Conservation (phyloP, 2,888 invertebrate species). For the Drosophila lacicola region DNA sequence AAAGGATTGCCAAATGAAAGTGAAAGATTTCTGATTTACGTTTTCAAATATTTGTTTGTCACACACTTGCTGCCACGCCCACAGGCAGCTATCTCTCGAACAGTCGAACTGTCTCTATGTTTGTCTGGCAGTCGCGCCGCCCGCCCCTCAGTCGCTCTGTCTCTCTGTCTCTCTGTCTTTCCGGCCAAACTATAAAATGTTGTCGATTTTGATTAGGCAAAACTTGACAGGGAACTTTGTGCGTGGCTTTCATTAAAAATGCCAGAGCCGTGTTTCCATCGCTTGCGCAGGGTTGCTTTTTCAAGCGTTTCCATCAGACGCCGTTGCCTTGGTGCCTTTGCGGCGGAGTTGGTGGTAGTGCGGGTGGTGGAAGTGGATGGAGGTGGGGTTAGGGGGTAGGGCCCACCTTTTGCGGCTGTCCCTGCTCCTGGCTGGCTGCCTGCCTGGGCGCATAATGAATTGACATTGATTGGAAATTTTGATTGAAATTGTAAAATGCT, state of each 20-base stretch:
- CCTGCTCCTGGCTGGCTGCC: conserved; percentile 16
- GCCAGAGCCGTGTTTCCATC: conserved; percentile 59
- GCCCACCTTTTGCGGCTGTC: conserved; percentile 53
- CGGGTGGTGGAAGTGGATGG: neutral
- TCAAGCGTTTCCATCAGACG: conserved; percentile 32
- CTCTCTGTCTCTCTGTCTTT: conserved; percentile 15
- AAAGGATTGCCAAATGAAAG: conserved; percentile 79
- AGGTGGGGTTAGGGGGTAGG: conserved; percentile 8
- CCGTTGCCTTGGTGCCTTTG: conserved; percentile 53
- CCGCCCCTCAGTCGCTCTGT: neutral
- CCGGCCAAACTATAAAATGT: conserved; percentile 77
- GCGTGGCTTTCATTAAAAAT: conserved; percentile 79
- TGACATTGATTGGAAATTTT: conserved; percentile 85
- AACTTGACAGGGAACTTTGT: conserved; percentile 76
- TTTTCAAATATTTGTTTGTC: conserved; percentile 81
- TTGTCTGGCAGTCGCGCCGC: conserved; percentile 2
- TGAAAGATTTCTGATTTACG: conserved; percentile 79
- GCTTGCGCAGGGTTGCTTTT: conserved; percentile 61
- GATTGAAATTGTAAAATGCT: conserved; percentile 80
- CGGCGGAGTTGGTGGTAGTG: conserved; percentile 22
- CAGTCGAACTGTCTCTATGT: neutral
- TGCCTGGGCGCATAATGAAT: conserved; percentile 77
- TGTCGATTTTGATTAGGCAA: conserved; percentile 83
- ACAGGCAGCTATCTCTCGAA: neutral
- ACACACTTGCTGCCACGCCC: conserved; percentile 55